phyloP scores from a whole-genome alignment of 2,113 vertebrate species.

The Tyrannus savana region DNA sequence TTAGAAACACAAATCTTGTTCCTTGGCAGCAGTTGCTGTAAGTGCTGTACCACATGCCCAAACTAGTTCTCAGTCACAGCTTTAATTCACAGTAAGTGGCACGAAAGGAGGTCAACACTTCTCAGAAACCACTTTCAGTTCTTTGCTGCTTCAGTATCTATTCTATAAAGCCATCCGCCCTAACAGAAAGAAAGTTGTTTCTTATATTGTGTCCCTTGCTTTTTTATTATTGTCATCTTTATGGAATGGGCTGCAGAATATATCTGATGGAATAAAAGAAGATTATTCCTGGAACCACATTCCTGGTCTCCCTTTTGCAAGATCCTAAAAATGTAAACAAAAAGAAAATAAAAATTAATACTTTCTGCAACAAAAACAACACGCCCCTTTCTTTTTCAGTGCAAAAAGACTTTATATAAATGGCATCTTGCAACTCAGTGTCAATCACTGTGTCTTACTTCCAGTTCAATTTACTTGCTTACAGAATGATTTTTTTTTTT shows the following conservation, averaged over 20 bases:
- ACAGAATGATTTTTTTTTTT: not conserved
- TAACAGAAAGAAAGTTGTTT: slow-evolving; percentile 53
- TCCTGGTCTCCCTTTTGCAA: not conserved
- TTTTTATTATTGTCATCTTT: slow-evolving; percentile 57
- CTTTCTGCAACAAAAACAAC: not conserved
- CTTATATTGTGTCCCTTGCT: slow-evolving; percentile 40
- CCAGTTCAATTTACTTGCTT: slow-evolving; percentile 14
- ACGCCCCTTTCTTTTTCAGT: not conserved
- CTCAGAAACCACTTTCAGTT: slow-evolving; percentile 76
- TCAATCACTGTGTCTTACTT: slow-evolving; percentile 4
- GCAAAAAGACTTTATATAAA: not conserved
- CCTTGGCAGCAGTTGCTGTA: slow-evolving; percentile 77
- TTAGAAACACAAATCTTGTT: slow-evolving; percentile 86
- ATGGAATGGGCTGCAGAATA: slow-evolving; percentile 39
- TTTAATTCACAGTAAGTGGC: slow-evolving; percentile 86
- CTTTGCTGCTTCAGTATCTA: slow-evolving; percentile 71
- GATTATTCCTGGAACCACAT: slow-evolving; percentile 9
- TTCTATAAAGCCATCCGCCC: slow-evolving; percentile 67
- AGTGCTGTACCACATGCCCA: slow-evolving; percentile 80
- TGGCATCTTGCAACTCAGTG: not conserved
- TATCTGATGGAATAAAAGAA: not conserved
- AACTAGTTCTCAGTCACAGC: slow-evolving; percentile 82
- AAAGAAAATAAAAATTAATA: not conserved
- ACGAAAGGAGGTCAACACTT: slow-evolving; percentile 82
- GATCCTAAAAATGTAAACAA: not conserved